Evolutionary conservation across 2,888 invertebrate genomes (phyloP).

Genomic region (Physocephala rufipes): DNA sequence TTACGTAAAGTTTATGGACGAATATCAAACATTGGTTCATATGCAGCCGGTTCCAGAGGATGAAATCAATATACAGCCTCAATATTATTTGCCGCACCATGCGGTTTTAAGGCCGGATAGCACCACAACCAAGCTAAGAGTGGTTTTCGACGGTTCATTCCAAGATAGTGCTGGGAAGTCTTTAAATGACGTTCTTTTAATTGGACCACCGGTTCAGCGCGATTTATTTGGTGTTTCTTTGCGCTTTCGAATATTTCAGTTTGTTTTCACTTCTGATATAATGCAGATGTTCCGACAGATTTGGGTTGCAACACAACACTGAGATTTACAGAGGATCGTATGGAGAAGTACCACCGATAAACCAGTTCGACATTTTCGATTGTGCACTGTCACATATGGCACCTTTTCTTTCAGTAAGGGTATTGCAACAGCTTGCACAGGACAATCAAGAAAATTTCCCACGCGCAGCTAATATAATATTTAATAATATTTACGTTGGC

Average conservation of each 20-base stretch:
- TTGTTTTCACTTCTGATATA: neutral
- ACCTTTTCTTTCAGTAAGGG: constrained; percentile 14
- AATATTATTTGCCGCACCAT: neutral
- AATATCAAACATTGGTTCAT: neutral
- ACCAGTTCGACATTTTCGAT: neutral
- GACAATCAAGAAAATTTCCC: neutral
- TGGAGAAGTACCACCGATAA: constrained; percentile 9
- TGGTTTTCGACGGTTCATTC: neutral
- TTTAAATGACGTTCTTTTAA: neutral
- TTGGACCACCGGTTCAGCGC: constrained; percentile 2
- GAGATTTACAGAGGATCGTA: constrained; percentile 6
- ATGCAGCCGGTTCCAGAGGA: constrained; percentile 3
- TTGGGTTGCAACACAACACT: neutral
- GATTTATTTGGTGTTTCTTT: constrained; percentile 6
- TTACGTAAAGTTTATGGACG: neutral
- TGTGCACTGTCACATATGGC: constrained; percentile 19
- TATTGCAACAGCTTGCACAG: neutral
- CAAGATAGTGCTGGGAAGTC: neutral
- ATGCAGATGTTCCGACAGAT: constrained; percentile 8
- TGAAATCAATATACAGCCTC: neutral
- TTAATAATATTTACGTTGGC: constrained; percentile 5
- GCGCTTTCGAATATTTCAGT: neutral
- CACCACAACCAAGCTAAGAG: constrained; percentile 1
- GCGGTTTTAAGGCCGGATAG: constrained; percentile 10
- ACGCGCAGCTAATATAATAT: neutral